Conservation (phyloP, 92 coral and sea anemone species). For the Chrysogorgia sp. region DNA sequence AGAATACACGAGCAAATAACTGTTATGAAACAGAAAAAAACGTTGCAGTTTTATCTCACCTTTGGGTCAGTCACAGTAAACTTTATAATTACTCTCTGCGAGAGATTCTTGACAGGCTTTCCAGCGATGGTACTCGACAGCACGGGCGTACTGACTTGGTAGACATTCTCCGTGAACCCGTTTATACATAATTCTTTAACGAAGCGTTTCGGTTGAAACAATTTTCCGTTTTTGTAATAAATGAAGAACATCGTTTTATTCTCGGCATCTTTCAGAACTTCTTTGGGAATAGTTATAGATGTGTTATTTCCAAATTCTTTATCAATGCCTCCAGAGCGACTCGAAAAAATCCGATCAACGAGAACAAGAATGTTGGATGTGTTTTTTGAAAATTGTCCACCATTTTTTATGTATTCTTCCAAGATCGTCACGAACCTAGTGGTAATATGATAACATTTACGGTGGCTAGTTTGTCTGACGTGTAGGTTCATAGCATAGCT, state of each 20-base stretch:
- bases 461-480: no score
- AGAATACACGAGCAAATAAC: no score
- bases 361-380: conserved; percentile 82
- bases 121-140: conserved; percentile 81
- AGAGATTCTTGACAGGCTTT: conserved; percentile 66
- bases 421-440: conserved; percentile 84
- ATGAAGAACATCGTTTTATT: conserved; percentile 80
- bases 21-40: neutral
- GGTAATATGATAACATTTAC: no score
- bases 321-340: conserved; percentile 60
- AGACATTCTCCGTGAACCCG: conserved; percentile 70
- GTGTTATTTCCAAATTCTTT: conserved; percentile 51
- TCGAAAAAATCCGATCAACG: conserved; percentile 56
- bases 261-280: conserved; percentile 62
- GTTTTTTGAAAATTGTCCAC: conserved; percentile 79
- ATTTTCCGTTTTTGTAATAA: conserved; percentile 85
- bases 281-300: conserved; percentile 65
- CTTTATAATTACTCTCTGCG: conserved; percentile 76
- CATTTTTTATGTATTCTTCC: conserved; percentile 83
- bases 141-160: conserved; percentile 80
- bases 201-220: conserved; percentile 79
- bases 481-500: no score
- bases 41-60: neutral
- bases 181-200: conserved; percentile 64
- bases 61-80: conserved; percentile 47